Evolutionary conservation across 1,140 invertebrate genomes (phyloP), one percentile per base, ranked within the genome.

Genomic region (Temnothorax nylanderi): DNA sequence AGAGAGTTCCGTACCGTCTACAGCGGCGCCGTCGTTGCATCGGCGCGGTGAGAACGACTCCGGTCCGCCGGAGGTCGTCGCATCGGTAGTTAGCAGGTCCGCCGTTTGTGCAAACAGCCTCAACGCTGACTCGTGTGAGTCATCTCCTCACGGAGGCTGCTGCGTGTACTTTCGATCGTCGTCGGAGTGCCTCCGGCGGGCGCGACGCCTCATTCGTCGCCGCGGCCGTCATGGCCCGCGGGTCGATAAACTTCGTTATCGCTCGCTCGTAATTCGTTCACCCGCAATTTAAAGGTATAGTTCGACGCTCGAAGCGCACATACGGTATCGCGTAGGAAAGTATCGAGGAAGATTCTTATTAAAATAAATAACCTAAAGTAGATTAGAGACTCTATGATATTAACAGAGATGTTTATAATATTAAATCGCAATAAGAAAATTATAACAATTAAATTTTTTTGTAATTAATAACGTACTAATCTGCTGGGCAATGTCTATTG

Each of bases 81-180:
- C 86, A 75, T 85, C 62, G 56, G 71, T 60, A 86, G 87, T 88
- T 88, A 88, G 72, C 87, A 72, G 74, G 67, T 88, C 64, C 72
- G 87, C 84, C 64, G 87, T 88, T 86, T 87, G 74, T 78, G 84
- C 87, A 86, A 88, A 88, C 84, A 87, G 69, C 84, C 54, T 71
- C 64, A 74, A 77, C 86, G 51, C 32, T 60, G 65, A 34, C 78
- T 60, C 47, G 72, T 11, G 74, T 86, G 76, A 86, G 77, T 78
- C 84, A 87, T 67, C 74, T 84, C 47, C 60, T 74, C 21, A 32
- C 44, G n/a, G 34, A 41, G 51, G 77, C 85, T 74, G 78, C 67
- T 72, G 78, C 67, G 65, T 47, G n/a, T 60, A 74, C 80, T 74
- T 74, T 84, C 80, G 80, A 84, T 84, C 54, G 80, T 44, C 51